Evolutionary conservation across 2,113 vertebrate species (phyloP).

Genomic region (Lepidothrix coronata): DNA sequence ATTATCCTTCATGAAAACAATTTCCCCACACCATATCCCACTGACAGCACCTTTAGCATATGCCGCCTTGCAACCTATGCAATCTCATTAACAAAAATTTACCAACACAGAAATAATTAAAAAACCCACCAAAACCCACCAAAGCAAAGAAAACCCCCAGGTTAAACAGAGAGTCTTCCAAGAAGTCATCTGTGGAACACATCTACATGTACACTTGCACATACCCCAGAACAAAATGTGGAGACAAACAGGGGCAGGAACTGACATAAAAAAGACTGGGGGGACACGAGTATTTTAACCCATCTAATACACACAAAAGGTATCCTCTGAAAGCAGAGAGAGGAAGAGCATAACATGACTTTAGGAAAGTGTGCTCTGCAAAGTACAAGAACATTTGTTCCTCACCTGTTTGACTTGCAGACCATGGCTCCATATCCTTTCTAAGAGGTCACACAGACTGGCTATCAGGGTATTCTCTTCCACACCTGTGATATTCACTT

Average conservation of each 20-base stretch:
- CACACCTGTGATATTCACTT: constrained; percentile 85
- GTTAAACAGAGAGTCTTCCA: neutral
- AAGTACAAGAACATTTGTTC: neutral
- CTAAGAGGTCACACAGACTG: constrained; percentile 83
- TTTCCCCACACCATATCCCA: neutral
- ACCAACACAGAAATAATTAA: neutral
- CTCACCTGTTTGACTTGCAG: constrained; percentile 84
- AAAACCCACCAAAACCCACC: neutral
- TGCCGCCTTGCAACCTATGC: neutral
- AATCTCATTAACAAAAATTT: neutral
- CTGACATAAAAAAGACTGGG: neutral
- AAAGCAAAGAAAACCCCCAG: neutral
- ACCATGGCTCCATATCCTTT: constrained; percentile 85
- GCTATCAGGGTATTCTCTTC: constrained; percentile 85
- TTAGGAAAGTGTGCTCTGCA: neutral
- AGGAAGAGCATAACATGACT: neutral
- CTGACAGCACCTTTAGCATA: neutral
- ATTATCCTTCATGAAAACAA: neutral
- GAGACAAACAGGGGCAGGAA: neutral
- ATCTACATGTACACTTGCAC: neutral
- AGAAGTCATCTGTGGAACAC: neutral
- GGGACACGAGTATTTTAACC: neutral
- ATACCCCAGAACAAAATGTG: neutral
- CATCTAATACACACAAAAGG: neutral
- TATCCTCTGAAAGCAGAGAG: neutral